Conservation (phyloP, 2,888 invertebrate species). For the Pedicia rivosa region DNA sequence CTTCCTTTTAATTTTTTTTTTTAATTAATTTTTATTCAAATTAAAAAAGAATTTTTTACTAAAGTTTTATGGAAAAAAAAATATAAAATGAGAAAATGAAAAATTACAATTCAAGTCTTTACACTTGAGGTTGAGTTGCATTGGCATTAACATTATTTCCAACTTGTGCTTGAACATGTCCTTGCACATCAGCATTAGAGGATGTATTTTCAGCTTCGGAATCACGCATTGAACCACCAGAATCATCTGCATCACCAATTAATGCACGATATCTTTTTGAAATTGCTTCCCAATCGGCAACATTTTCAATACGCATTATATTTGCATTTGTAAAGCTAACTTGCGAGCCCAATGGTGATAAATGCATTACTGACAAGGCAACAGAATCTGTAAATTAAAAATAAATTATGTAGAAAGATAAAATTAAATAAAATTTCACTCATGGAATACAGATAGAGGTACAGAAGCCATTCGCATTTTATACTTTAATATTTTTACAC, state of each 20-base stretch:
- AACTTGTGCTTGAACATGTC: neutral
- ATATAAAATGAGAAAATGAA: too few species aligned
- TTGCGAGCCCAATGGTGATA: conserved; percentile 73
- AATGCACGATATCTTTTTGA: conserved; percentile 76
- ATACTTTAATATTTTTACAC: too few species aligned
- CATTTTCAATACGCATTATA: conserved; percentile 62
- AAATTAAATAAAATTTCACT: neutral
- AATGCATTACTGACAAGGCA: conserved; percentile 60
- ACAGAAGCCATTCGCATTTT: too few species aligned
- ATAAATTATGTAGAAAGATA: neutral
- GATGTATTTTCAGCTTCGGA: conserved; percentile 23
- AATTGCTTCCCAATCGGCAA: conserved; percentile 82
- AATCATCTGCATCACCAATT: conserved; percentile 43
- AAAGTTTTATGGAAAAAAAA: too few species aligned
- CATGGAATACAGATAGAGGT: too few species aligned
- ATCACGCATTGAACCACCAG: conserved; percentile 28
- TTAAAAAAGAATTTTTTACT: too few species aligned
- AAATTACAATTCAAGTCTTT: too few species aligned
- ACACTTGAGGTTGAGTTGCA: too few species aligned
- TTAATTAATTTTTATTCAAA: too few species aligned
- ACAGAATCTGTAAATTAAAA: conserved; percentile 41
- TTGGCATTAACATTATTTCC: conserved; percentile 5
- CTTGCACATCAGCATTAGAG: neutral
- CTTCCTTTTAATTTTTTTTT: too few species aligned
- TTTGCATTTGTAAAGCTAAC: conserved; percentile 58